Percentiles rank a stretch among this genome's conserved stretches.
Conservation (phyloP, 2,113 vertebrate species). For the Trichomycterus rosablanca region DNA sequence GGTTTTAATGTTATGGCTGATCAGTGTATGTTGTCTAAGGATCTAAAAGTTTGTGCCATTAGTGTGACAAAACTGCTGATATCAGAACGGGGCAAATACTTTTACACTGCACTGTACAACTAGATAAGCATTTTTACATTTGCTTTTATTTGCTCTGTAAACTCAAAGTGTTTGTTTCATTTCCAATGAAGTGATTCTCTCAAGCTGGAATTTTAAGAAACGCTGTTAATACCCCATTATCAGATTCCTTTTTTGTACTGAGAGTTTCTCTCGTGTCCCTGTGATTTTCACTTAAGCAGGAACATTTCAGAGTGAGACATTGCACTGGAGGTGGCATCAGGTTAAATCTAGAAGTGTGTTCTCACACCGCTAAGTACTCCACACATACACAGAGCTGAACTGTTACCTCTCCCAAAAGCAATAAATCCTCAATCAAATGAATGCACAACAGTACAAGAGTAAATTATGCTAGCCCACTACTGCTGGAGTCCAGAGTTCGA, state of each 20-base stretch:
- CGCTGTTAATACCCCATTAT: constrained; percentile 10
- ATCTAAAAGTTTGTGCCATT: too few species aligned
- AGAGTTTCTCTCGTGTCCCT: constrained; percentile 19
- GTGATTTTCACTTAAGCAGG: constrained; percentile 28
- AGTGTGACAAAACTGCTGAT: too few species aligned
- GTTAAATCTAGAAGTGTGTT: constrained; percentile 40
- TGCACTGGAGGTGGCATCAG: constrained; percentile 33
- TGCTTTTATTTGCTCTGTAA: too few species aligned
- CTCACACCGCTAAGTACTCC: constrained; percentile 23
- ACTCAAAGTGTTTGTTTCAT: neutral
- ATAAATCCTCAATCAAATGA: too few species aligned
- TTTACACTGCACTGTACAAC: too few species aligned
- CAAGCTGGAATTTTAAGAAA: neutral
- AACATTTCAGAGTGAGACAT: constrained; percentile 31
- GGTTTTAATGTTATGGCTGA: too few species aligned
- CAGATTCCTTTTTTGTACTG: constrained; percentile 21
- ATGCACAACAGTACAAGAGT: too few species aligned
- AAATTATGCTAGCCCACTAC: too few species aligned
- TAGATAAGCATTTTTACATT: too few species aligned
- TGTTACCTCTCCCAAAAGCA: constrained; percentile 1
- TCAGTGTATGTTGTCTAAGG: too few species aligned
- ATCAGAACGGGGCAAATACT: too few species aligned
- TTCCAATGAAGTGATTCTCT: neutral
- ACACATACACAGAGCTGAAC: neutral
- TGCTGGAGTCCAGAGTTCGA: too few species aligned